A percentile compares a stretch with the other conserved stretches of the same genome.
These are phyloP conservation scores for Willisornis vidua DNA, from an alignment of 2,113 vertebrate species.

Conservation along the genomic window DNA sequence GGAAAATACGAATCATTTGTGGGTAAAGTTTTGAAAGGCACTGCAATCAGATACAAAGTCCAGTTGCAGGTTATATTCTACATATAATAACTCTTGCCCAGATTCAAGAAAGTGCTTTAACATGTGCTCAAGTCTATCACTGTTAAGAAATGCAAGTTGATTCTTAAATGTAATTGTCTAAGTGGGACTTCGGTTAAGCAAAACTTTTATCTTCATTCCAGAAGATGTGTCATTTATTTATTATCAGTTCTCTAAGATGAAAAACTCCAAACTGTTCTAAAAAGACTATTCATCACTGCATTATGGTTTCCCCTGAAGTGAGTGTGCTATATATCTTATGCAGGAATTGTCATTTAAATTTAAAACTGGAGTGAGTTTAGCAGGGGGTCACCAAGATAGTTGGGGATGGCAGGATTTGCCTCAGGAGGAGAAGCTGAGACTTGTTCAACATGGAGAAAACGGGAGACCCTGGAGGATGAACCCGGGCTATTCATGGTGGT, in stretches of 20 bases:
- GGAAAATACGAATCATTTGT: constrained; percentile 26
- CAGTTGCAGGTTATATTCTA: background rate
- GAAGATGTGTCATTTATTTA: background rate
- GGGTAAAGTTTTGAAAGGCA: constrained; percentile 20
- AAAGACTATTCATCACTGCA: background rate
- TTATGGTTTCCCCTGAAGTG: background rate
- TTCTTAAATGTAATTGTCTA: background rate
- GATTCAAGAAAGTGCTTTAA: constrained; percentile 1
- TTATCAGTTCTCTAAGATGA: background rate
- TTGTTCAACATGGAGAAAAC: background rate
- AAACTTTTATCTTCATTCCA: background rate
- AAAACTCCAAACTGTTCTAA: background rate
- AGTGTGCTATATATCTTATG: background rate
- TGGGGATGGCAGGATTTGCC: background rate
- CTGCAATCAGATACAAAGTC: background rate
- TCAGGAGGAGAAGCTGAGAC: background rate
- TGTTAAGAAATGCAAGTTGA: background rate
- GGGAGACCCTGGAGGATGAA: background rate
- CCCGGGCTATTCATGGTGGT: background rate
- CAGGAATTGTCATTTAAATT: background rate
- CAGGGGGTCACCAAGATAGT: accelerated
- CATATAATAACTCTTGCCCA: background rate
- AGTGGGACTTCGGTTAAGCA: background rate
- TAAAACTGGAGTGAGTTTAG: background rate
- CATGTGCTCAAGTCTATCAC: background rate